Evolutionary conservation across 1,140 invertebrate genomes (phyloP).

Genomic region (Cheumatopsyche charites): DNA sequence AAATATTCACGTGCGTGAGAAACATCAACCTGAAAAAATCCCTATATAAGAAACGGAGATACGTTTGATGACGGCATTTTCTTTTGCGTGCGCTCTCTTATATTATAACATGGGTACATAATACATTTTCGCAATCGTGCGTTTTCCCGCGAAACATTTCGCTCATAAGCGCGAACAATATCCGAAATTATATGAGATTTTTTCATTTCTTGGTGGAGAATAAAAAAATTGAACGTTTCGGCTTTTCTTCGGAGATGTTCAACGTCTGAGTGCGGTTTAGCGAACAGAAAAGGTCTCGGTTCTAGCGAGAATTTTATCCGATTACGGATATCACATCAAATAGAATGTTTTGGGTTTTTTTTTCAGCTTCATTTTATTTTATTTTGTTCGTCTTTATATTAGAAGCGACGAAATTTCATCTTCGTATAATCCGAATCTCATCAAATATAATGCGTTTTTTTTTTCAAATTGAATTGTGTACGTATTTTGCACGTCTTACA

Average conservation of each 20-base stretch:
- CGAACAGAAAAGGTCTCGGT: not conserved
- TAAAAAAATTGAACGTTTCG: too few relatives aligned
- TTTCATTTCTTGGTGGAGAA: too few relatives aligned
- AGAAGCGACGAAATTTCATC: not conserved
- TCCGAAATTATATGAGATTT: too few relatives aligned
- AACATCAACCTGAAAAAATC: constrained; percentile 15
- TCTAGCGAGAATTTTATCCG: constrained; percentile 22
- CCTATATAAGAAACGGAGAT: not conserved
- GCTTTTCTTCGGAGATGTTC: too few relatives aligned
- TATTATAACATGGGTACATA: not conserved
- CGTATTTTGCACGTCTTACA: too few relatives aligned
- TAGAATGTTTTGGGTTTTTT: constrained; percentile 6
- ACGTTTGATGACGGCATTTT: not conserved
- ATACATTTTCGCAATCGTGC: too few relatives aligned
- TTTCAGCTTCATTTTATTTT: too few relatives aligned
- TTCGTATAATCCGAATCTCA: not conserved
- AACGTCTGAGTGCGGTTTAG: not conserved
- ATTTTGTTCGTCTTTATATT: too few relatives aligned
- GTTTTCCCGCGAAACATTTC: not conserved
- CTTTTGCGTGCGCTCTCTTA: not conserved
- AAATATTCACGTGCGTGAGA: constrained; percentile 18
- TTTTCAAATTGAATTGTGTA: not conserved
- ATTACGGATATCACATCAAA: constrained; percentile 32
- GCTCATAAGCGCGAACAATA: too few relatives aligned
- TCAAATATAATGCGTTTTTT: not conserved